Evolutionary conservation across 2,113 vertebrate genomes (phyloP).

Genomic region (Xiphorhynchus elegans): DNA sequence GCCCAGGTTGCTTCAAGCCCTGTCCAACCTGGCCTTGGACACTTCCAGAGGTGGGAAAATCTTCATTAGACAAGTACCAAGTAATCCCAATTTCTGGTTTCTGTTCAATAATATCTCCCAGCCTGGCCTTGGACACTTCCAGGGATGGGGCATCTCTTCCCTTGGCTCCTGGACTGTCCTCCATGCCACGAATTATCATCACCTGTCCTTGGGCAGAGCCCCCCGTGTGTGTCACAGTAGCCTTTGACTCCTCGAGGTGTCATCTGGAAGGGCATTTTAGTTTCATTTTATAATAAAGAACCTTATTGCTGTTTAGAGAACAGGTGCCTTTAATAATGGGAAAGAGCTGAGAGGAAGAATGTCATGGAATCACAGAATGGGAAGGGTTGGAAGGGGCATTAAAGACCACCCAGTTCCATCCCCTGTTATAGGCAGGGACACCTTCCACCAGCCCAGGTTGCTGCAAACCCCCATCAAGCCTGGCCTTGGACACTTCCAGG

Average conservation of each 20-base stretch:
- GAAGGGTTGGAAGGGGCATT: not conserved
- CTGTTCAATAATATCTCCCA: too few species aligned
- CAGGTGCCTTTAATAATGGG: not conserved
- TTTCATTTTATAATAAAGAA: not conserved
- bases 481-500: not conserved
- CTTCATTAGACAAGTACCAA: too few species aligned
- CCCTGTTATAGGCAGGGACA: not conserved
- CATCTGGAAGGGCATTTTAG: not conserved
- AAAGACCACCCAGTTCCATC: fast-evolving
- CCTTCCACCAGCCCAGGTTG: not conserved
- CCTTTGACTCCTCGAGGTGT: not conserved
- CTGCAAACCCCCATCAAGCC: not conserved
- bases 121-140: too few species aligned
- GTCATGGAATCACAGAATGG: not conserved
- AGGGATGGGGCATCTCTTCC: not conserved
- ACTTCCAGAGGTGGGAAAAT: too few species aligned
- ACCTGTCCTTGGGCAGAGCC: not conserved
- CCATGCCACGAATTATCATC: not conserved
- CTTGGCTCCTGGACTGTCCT: not conserved
- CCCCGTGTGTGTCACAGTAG: not conserved
- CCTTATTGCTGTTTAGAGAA: not conserved
- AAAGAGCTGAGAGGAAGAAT: not conserved
- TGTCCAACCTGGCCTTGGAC: too few species aligned
- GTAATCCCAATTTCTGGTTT: too few species aligned
- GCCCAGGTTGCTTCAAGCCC: too few species aligned